Evolutionary conservation across 2,113 vertebrate species (phyloP), one percentile per base, ranked within the genome.

Genomic region (Xiphorhynchus elegans): DNA sequence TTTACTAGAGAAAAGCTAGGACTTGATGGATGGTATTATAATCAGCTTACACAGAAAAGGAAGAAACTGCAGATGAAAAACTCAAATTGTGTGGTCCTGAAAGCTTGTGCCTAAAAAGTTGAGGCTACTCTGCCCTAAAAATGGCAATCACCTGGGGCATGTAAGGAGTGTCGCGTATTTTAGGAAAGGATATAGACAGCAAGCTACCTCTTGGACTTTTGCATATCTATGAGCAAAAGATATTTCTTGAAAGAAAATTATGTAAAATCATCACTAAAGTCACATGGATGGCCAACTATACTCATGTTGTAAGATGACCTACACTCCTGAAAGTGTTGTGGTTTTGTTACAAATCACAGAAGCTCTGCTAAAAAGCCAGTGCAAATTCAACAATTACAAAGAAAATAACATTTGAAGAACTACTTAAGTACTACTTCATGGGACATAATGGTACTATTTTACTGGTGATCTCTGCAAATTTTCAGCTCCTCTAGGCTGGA

Each of bases 361-460:
- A 68, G 33, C 11, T 78, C 44, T 72, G 44, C 40, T 91, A 63
- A 77, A 59, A 42, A 90, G 13, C 11, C 40, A 85, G 28, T 49
- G 62, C 72, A 72, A 74, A 77, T 44, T 79, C 85, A 88, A 12
- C 59, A 74, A 88, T 72, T 88, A 50, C 52, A 89, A 77, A 66
- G 37, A 35, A 78, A 91, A 60, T 46, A 31, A 63, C 86, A 84
- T 92, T 74, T 92, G 64, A 74, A 74, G 72, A 85, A 53, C 46
- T 89, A 52, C 88, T 79, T 60, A 84, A 80, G 92, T 92, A 92
- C 29, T 75, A 3, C 75, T 82, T 44, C 35, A 33, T 80, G 63
- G 63, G 79, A 90, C 85, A 85, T 95, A 93, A 53, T 25, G 35
- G 13, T 39, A 49, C 64, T 90, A 62, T 89, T 94, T 92, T 79